phyloP scores from a whole-genome alignment of 2,797 vertebrate genomes.

The Phoeniculus purpureus region DNA sequence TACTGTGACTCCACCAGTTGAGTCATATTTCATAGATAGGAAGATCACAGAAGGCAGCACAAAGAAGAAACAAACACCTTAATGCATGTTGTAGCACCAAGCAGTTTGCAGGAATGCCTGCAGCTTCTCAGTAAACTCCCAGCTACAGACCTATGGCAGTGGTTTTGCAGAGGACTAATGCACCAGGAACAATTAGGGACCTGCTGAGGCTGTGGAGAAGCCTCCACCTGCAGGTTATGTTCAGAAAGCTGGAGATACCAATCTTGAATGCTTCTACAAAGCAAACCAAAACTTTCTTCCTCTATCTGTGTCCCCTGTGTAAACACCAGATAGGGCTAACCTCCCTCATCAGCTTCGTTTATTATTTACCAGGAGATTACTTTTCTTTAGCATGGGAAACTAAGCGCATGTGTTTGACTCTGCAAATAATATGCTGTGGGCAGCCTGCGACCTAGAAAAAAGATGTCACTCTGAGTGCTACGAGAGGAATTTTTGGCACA shows the following conservation, averaged over 20 bases:
- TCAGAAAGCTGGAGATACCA: constrained; percentile 50
- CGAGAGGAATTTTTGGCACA: not conserved
- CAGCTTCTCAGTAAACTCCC: not conserved
- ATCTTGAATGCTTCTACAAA: constrained; percentile 57
- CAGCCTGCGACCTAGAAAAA: not conserved
- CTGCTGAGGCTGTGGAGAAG: not conserved
- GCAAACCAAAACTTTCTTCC: constrained; percentile 13
- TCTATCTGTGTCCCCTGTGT: not conserved
- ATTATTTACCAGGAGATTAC: not conserved
- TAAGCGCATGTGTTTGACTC: not conserved
- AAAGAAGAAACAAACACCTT: not conserved
- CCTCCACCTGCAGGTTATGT: constrained; percentile 28
- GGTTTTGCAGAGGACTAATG: not conserved
- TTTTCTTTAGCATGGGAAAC: constrained; percentile 22
- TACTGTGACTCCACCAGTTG: not conserved
- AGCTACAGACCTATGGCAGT: not conserved
- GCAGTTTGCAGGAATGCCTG: not conserved
- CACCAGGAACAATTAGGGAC: not conserved
- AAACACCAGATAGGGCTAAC: not conserved
- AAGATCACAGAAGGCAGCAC: not conserved
- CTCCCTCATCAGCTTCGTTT: not conserved
- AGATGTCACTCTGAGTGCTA: not conserved
- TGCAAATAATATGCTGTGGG: not conserved
- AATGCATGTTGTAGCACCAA: not conserved
- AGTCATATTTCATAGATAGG: not conserved